These are phyloP conservation scores for Tamias sibiricus DNA, from an alignment of 2,113 vertebrate species.

Conservation along the genomic window DNA sequence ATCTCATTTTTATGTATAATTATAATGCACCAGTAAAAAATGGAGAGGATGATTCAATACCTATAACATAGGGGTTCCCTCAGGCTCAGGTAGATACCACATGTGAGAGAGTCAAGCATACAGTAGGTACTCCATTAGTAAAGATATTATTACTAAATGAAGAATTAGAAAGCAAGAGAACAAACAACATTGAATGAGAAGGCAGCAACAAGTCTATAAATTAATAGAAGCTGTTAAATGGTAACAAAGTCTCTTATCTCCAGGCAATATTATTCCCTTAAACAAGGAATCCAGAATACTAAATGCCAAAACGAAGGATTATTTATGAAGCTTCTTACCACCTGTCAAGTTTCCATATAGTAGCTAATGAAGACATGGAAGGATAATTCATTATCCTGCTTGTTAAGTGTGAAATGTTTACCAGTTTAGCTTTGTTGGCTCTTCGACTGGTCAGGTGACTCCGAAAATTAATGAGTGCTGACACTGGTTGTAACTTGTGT, in stretches of 20 bases:
- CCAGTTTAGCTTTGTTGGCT: slow-evolving; percentile 23
- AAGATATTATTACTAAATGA: not conserved
- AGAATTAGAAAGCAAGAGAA: not conserved
- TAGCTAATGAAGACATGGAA: slow-evolving; percentile 63
- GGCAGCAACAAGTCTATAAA: not conserved
- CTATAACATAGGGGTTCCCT: not conserved
- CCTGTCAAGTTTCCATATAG: slow-evolving; percentile 67
- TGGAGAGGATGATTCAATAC: not conserved
- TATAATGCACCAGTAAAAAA: not conserved
- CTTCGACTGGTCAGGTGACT: slow-evolving; percentile 23
- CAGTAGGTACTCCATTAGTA: not conserved
- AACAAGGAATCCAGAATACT: not conserved
- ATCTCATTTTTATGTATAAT: too few species aligned
- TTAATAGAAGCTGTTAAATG: not conserved
- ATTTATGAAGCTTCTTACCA: slow-evolving; percentile 63
- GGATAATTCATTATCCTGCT: slow-evolving; percentile 57
- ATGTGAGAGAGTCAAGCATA: not conserved
- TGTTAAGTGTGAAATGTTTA: slow-evolving; percentile 56
- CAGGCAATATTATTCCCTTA: not conserved
- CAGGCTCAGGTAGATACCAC: not conserved
- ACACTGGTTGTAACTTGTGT: slow-evolving; percentile 55
- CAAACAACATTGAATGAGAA: not conserved
- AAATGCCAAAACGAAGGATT: slow-evolving; percentile 52
- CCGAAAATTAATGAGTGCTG: slow-evolving; percentile 49
- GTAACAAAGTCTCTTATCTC: not conserved